Conservation (phyloP, 1,140 invertebrate genomes). For the Scaptomyza graminum region DNA sequence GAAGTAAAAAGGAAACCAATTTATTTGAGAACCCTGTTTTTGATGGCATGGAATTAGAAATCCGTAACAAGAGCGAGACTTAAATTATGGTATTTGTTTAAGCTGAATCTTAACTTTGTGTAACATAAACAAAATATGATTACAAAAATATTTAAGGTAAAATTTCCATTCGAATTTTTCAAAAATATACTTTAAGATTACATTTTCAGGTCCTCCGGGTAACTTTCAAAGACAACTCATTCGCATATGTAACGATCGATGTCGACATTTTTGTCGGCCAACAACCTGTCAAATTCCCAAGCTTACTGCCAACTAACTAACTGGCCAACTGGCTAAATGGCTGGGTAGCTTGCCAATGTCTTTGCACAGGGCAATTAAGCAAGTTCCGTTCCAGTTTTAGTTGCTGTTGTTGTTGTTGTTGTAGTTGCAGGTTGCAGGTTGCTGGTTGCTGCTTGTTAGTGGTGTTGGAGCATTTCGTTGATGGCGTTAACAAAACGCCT, state of each 20-base stretch:
- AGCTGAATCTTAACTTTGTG: too few relatives aligned
- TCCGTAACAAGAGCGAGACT: too few relatives aligned
- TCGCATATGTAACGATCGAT: constrained; percentile 8
- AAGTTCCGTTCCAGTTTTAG: constrained; percentile 72
- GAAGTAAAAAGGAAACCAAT: too few relatives aligned
- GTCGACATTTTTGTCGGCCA: constrained; percentile 46
- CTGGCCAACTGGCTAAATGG: constrained; percentile 21
- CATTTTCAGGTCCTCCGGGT: constrained; percentile 3
- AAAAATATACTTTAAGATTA: too few relatives aligned
- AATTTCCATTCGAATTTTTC: too few relatives aligned
- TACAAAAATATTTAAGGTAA: too few relatives aligned
- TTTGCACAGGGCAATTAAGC: constrained; percentile 57
- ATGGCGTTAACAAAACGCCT: constrained; percentile 44
- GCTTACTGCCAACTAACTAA: not conserved
- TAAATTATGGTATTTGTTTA: too few relatives aligned
- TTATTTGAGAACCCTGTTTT: constrained; percentile 33
- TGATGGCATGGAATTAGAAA: too few relatives aligned
- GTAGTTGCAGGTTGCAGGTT: constrained; percentile 2
- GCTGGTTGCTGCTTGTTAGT: constrained; percentile 11
- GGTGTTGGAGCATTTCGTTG: constrained; percentile 12
- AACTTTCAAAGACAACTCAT: not conserved
- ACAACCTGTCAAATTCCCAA: constrained; percentile 49
- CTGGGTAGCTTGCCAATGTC: constrained; percentile 20
- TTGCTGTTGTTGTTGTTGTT: constrained; percentile 21
- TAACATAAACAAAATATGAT: too few relatives aligned